These are phyloP conservation scores for Kuschelorhynchus macadamiae DNA, from an alignment of 2,888 invertebrate species.

Conservation along the genomic window DNA sequence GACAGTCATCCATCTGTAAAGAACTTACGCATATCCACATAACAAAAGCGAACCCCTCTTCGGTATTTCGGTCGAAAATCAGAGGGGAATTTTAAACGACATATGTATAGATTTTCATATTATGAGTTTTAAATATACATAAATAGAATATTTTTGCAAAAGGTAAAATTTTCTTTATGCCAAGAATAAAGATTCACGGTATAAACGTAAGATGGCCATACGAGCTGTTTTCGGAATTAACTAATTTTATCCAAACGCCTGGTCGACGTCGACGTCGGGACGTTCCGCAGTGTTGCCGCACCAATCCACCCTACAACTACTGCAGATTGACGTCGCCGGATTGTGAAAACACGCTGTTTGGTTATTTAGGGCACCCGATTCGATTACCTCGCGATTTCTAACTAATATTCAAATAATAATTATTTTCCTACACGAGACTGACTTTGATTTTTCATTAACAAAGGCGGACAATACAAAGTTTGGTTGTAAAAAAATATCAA, in stretches of 20 bases:
- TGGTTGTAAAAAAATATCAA: slow-evolving; percentile 6
- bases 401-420: not conserved
- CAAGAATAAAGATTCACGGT: not conserved
- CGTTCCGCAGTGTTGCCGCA: slow-evolving; percentile 47
- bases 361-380: slow-evolving; percentile 33
- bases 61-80: too few relatives aligned
- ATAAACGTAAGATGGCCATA: slow-evolving; percentile 13
- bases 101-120: too few relatives aligned
- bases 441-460: not conserved
- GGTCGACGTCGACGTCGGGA: slow-evolving; percentile 47
- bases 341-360: slow-evolving; percentile 31
- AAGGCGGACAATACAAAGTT: not conserved
- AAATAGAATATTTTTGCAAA: too few relatives aligned
- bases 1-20: too few relatives aligned
- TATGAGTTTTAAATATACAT: too few relatives aligned
- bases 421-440: not conserved
- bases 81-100: too few relatives aligned
- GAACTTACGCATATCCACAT: too few relatives aligned
- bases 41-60: too few relatives aligned
- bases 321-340: slow-evolving; percentile 44
- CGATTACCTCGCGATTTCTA: slow-evolving; percentile 5
- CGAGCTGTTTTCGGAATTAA: slow-evolving; percentile 1
- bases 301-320: slow-evolving; percentile 36
- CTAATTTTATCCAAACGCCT: slow-evolving; percentile 36
- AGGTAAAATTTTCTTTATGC: not conserved